Conservation (phyloP, 1,140 invertebrate species). For the Sogatella furcifera region DNA sequence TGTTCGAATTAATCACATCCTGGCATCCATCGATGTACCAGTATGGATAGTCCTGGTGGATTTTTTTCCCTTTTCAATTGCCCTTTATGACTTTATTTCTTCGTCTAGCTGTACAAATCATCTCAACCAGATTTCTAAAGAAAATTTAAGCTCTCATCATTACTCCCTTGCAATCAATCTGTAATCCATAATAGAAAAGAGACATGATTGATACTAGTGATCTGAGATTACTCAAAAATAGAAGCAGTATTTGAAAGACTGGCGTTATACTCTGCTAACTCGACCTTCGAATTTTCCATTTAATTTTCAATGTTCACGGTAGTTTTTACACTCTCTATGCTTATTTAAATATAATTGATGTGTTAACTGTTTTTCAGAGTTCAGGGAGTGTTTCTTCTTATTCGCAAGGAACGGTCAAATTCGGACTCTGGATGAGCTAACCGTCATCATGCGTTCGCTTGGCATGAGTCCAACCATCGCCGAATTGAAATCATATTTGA, state of each 20-base stretch:
- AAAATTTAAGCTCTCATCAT: too few relatives aligned
- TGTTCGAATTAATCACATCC: too few relatives aligned
- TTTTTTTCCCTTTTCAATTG: too few relatives aligned
- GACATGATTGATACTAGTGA: too few relatives aligned
- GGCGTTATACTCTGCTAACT: not conserved
- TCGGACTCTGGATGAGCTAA: conserved; percentile 76
- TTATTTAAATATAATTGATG: not conserved
- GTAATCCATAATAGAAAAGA: conserved; percentile 7
- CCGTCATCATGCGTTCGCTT: conserved; percentile 85
- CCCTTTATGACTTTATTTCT: too few relatives aligned
- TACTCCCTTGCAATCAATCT: conserved; percentile 8
- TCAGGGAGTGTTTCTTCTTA: conserved; percentile 87
- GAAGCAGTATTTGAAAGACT: too few relatives aligned
- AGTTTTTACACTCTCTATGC: not conserved
- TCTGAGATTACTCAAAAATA: too few relatives aligned
- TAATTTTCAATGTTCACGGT: too few relatives aligned
- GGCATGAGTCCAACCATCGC: conserved; percentile 86
- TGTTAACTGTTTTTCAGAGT: conserved; percentile 53
- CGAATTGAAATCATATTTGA: conserved; percentile 76
- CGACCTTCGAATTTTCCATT: not conserved
- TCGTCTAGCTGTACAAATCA: too few relatives aligned
- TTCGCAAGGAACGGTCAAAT: conserved; percentile 83
- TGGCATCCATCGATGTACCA: too few relatives aligned
- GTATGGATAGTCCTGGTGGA: too few relatives aligned
- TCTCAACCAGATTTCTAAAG: too few relatives aligned